Evolutionary conservation across 2,113 vertebrate species (phyloP), one percentile per base, ranked within the genome.

Genomic region (Pygoscelis antarcticus): DNA sequence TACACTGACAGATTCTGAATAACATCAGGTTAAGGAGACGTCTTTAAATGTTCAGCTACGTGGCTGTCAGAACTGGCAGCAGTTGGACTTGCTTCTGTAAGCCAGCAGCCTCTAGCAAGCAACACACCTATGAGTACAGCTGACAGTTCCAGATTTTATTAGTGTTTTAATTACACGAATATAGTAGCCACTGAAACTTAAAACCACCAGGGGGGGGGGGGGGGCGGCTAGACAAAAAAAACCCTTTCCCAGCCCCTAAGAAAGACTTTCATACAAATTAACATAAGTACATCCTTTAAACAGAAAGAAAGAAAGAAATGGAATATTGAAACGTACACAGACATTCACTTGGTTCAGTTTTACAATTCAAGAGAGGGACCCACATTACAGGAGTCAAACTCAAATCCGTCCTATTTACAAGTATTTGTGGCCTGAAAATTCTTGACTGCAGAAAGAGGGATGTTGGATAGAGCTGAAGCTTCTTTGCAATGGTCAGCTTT

Each of bases 91-190:
- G 54, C 32, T 85, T 49, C 62, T 74, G 32, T 75, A 82, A 72
- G 57, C 15, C 27, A 64, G 22, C n/a, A 60, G 57, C 61, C 49
- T 55, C 10, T 5, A 76, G 30, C 36, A 80, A 78, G 52, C 62
- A 83, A 16, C 44, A 54, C 68, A 18, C 22, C 18, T 34, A 1
- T 7, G 4, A 51, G 22, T 72, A 62, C 5, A 75, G 40, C 16
- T 94, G 87, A 83, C 62, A 96, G 62, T 94, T 98, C 94, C 86
- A 87, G 54, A 76, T 97, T 98, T 97, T 98, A 97, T 98, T 98
- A 98, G 97, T 98, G 98, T 98, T 98, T 86, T 84, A 77, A 74
- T 87, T 86, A 93, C 71, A 96, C 26, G 1, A 93, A 49, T 69
- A 85, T 3, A 62, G 68, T 83, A 87, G 90, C 93, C 87, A 96